Evolutionary conservation across 2,113 vertebrate species (phyloP), one percentile per base, ranked within the genome.

Genomic region (Sinosuthora webbiana): DNA sequence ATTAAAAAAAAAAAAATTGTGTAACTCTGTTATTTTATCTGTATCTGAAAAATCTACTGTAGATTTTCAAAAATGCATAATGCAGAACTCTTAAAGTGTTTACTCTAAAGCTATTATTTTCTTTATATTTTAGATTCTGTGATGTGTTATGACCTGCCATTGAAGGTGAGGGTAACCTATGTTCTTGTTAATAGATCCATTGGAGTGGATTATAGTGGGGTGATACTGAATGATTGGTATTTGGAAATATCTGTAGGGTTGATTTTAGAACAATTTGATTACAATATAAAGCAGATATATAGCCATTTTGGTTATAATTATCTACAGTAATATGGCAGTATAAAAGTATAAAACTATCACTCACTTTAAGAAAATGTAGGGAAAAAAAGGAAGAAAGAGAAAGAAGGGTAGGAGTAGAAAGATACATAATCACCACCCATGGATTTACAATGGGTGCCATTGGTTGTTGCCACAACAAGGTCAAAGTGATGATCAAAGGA

Each of bases 401-500:
- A 50, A 37, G 6, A 59, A 27, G 31, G 2, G 1, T 42, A 11
- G 17, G 13, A 76, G 27, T 12, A 77, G 17, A 68, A 60, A 37
- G 31, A 27, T 14, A 11, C 7, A 31, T 25, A 17, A 37, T 37
- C 14, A 33, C 27, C 27, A 60, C 6, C 5, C 33, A 31, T 44
- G 22, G 53, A 33, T 68, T 59, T 22, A 35, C 14, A 27, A 3
- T 21, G 20, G 10, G 10, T 50, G 31, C 21, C 25, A 25, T 3
- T 60, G 33, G 33, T 60, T 31, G 6, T 7, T 60, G 15, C 5
- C 6, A 27, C 25, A 33, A n/a, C n/a, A n/a, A n/a, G 33, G 27
- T 39, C 63, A 45, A 15, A 8, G 11, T 23, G 33, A 52, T 19
- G 27, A 15, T 33, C 0, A 0, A 52, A 52, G 22, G 17, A 44